Conservation (phyloP, 2,888 invertebrate species). For the Pammene fasciana region DNA sequence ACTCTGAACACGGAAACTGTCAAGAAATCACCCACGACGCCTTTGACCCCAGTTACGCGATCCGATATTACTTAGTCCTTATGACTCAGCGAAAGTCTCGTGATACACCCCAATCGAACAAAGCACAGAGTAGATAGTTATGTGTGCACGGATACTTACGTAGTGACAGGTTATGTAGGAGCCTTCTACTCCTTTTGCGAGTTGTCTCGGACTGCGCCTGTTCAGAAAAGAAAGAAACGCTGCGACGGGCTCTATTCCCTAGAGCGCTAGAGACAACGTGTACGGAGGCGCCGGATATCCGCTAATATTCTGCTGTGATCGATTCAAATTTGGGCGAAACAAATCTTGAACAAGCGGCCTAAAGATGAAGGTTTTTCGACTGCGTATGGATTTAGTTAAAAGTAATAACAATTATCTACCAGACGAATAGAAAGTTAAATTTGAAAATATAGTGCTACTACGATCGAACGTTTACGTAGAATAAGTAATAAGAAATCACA, state of each 20-base stretch:
- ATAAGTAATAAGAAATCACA: constrained; percentile 18
- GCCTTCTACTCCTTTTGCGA: constrained; percentile 84
- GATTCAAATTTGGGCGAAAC: constrained; percentile 58
- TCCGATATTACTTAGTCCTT: constrained; percentile 47
- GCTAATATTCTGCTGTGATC: constrained; percentile 58
- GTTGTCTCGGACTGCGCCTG: constrained; percentile 83
- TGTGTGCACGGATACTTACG: constrained; percentile 76
- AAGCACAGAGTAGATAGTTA: constrained; percentile 56
- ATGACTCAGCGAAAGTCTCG: constrained; percentile 57
- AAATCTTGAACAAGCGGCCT: constrained; percentile 10
- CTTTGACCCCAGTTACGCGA: constrained; percentile 37
- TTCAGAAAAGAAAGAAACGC: constrained; percentile 83
- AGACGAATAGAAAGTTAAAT: constrained; percentile 15
- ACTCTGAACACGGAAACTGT: constrained; percentile 52
- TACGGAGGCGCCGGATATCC: constrained; percentile 80
- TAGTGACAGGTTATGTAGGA: constrained; percentile 84
- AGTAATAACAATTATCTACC: neutral
- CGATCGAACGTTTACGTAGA: constrained; percentile 18
- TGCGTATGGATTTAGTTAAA: constrained; percentile 18
- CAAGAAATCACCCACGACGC: constrained; percentile 53
- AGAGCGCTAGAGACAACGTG: constrained; percentile 79
- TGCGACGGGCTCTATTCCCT: constrained; percentile 78
- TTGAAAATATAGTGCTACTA: constrained; percentile 12
- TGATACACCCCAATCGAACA: constrained; percentile 53
- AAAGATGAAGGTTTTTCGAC: neutral